These are phyloP conservation scores for Chitala chitala DNA, from an alignment of 2,113 vertebrate genomes.

Conservation along the genomic window DNA sequence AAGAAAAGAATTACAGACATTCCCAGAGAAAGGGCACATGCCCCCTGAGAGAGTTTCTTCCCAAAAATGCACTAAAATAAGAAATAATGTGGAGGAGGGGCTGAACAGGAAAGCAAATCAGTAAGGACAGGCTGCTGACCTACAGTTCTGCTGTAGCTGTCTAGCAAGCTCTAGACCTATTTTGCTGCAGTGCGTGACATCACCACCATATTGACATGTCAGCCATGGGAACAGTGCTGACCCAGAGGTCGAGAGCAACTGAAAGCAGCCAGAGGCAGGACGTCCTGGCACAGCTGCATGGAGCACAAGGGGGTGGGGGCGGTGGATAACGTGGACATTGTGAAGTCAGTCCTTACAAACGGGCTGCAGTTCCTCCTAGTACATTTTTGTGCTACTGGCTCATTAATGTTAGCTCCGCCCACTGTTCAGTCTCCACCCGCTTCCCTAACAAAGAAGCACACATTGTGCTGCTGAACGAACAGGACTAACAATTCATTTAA, in stretches of 20 bases:
- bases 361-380: background rate
- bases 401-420: background rate
- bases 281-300: background rate
- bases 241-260: conserved; percentile 21
- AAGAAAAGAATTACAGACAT: too few species aligned
- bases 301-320: background rate
- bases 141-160: conserved; percentile 33
- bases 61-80: too few species aligned
- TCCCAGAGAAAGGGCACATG: too few species aligned
- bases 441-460: too few species aligned
- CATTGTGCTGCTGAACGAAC: too few species aligned
- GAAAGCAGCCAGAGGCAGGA: background rate
- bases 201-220: conserved; percentile 25
- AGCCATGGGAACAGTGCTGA: conserved; percentile 36
- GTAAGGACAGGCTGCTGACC: conserved; percentile 34
- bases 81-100: too few species aligned
- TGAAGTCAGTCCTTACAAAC: background rate
- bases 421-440: background rate
- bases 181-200: conserved; percentile 37
- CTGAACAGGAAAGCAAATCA: too few species aligned
- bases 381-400: background rate
- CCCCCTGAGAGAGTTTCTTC: too few species aligned
- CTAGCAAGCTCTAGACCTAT: conserved; percentile 23
- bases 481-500: background rate
- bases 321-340: background rate